Percentiles rank a stretch among this genome's conserved stretches.
Conservation (phyloP, 2,797 vertebrate genomes). For the Bryconaethiops microstoma region DNA sequence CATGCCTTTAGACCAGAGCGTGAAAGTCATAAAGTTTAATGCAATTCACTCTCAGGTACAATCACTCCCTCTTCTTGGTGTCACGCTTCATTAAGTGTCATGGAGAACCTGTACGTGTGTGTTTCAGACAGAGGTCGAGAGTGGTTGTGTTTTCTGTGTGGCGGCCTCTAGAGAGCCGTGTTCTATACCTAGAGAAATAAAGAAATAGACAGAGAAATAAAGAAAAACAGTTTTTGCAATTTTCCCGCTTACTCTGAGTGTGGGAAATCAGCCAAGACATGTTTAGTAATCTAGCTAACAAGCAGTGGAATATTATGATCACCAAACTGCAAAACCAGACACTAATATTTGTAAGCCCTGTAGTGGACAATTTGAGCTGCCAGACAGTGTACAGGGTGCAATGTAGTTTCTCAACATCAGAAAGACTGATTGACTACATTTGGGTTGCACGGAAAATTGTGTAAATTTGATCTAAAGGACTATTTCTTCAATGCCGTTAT, state of each 20-base stretch:
- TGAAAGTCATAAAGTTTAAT: conserved; percentile 61
- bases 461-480: too few relatives aligned
- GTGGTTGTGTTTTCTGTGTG: conserved; percentile 30
- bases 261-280: background rate
- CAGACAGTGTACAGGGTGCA: background rate
- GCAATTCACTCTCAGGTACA: conserved; percentile 53
- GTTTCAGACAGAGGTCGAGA: conserved; percentile 38
- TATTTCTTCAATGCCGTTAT: too few relatives aligned
- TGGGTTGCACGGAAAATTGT: too few relatives aligned
- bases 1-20: conserved; percentile 50
- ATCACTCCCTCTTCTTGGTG: conserved; percentile 46
- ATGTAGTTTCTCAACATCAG: background rate
- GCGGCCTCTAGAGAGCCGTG: conserved; percentile 22
- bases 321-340: background rate
- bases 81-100: conserved; percentile 57
- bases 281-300: background rate
- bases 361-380: background rate
- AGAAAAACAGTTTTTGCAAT: background rate
- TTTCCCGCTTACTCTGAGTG: background rate
- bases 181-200: conserved; percentile 14
- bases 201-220: background rate
- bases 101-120: conserved; percentile 26
- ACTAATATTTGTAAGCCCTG: background rate
- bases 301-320: background rate
- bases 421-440: too few relatives aligned